Base-by-base conservation (phyloP, 35 echinoderm and acorn worm species). In the Apostichopus californicus region DNA sequence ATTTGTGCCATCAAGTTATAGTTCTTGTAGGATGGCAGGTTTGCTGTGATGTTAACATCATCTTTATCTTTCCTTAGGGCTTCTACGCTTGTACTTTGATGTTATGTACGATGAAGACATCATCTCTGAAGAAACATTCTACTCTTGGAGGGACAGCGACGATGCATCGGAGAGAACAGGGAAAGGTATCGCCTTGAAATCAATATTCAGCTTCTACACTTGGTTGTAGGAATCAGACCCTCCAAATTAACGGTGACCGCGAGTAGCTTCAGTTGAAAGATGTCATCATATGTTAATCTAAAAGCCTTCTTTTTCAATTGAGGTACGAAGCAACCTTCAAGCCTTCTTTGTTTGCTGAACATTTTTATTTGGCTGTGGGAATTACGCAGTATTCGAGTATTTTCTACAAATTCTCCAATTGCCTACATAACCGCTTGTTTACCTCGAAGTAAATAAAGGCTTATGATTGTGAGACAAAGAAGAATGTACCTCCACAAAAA, bases 91-190 rank as follows among this genome's bases (percentile, higher is more conserved):
- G 24, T 80, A 93, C 21, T 98, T 98, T 96, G 95, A 98, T 57
- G 95, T 94, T 4, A 86, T 98, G n/a, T 98, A 98, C 66, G 95
- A 98, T 73, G 97, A 98, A 90, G 97, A 98, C 53, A 93, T 98
- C 3, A 95, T 96, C 54, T 91, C 94, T 17, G 95, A 94, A 73
- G 95, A 98, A 13, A 91, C 93, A 12, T 98, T 98, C 54, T 94
- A 94, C 70, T 92, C 89, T 53, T 96, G 97, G 97, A 86, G 93
- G 81, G 80, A 88, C 17, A 95, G 93, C 63, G 60, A 64, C 1
- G 97, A 98, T 58, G 91, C 97, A 34, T 61, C 22, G 14, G 97
- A 98, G 78, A 22, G 84, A 21, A 78, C 34, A 8, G 95, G 97
- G 10, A 98, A 98, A 72, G 91, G 95, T 14, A 93, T 96, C 12